Evolutionary conservation across 2,113 vertebrate genomes (phyloP), one percentile per base, ranked within the genome.

Genomic region (Sinocyclocheilus anshuiensis): DNA sequence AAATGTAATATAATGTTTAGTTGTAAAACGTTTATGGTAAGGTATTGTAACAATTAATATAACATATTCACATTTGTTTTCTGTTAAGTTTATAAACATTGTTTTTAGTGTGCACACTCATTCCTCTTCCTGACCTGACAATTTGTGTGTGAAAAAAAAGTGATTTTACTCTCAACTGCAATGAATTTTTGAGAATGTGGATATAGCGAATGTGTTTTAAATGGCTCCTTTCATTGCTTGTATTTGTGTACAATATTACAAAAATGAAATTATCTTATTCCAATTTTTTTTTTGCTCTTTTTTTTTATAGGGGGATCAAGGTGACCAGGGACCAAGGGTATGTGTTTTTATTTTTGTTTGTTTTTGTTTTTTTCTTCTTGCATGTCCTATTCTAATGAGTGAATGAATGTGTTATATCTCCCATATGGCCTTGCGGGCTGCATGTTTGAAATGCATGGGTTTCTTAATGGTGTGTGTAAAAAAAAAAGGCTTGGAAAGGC

Each of bases 321-420:
- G 98, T 88, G 98, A 99, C 94, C 98, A 99, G 93, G 98, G 98
- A 92, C 98, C 98, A 90, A 97, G 98, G 98, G 98, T 99, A 99
- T 55, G 53, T 55, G 1, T 42, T 42, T 42, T 42, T 42, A 9
- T 16, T 55, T 16, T 55, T 53, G 2, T 48, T 48, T 12, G 0
- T 5, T 5, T 53, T 4, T 50, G 2, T 16, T 5, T 16, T 4
- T 16, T 16, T 55, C 72, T 87, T 86, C 85, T 50, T 90, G 87
- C 88, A 91, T 93, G 87, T 63, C 11, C 42, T 83, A 7, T 74
- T 82, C 11, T 81, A 76, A 92, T 92, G 90, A 85, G 77, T 89
- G 90, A 81, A 91, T 88, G 84, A 89, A 89, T 92, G 88, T 76
- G 80, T 85, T 91, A 90, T 87, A 86, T 92, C 59, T 89, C 88